Percentiles rank a stretch among this genome's conserved stretches.
Conservation (phyloP, 2,888 invertebrate species). For the Julus scanicus region DNA sequence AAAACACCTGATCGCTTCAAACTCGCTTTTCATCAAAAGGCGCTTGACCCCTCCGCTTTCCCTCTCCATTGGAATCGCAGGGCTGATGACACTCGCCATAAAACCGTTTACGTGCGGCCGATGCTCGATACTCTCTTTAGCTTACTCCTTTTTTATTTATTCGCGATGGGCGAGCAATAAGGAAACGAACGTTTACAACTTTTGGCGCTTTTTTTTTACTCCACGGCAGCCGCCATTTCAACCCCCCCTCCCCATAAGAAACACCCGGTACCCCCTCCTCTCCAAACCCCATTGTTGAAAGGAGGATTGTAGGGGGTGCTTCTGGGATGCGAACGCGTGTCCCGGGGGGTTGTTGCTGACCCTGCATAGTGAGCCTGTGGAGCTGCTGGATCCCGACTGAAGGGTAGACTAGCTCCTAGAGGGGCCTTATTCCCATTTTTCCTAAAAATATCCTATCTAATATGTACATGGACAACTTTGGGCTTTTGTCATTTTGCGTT, state of each 20-base stretch:
- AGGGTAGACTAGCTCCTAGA: no score
- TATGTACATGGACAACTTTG: no score
- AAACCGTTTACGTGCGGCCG: slow-evolving; percentile 3
- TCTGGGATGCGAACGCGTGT: neutral
- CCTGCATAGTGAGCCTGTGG: neutral
- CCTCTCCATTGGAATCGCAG: slow-evolving; percentile 12
- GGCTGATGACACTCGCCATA: slow-evolving; percentile 33
- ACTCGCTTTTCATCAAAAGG: slow-evolving; percentile 33
- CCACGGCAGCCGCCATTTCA: neutral
- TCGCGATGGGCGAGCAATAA: slow-evolving; percentile 23
- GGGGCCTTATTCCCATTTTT: no score
- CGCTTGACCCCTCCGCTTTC: slow-evolving; percentile 26
- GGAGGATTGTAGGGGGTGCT: neutral
- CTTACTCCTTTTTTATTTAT: slow-evolving; percentile 10
- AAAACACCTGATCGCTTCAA: slow-evolving; percentile 33
- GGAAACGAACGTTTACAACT: slow-evolving; percentile 33
- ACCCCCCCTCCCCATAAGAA: neutral
- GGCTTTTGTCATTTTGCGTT: no score
- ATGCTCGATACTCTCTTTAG: slow-evolving; percentile 20
- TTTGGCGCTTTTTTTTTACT: neutral
- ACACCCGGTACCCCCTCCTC: neutral
- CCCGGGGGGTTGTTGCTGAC: neutral
- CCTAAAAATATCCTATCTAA: no score
- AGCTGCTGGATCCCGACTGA: neutral
- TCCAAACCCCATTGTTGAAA: neutral